phyloP scores from a whole-genome alignment of 2,113 vertebrate species.

The Scomber scombrus region DNA sequence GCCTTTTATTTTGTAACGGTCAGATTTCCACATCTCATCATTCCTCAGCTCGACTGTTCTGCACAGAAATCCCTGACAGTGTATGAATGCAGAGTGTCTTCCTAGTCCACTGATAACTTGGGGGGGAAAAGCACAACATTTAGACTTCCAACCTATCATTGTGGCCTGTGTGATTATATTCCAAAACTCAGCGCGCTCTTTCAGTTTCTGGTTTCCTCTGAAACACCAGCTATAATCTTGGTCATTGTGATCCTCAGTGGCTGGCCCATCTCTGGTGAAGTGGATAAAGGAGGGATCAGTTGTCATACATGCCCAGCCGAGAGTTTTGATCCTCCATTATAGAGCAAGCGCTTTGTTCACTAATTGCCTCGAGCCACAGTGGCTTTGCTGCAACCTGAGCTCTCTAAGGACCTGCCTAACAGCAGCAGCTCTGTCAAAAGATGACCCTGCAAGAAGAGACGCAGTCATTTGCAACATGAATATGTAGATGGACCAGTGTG shows the following conservation, averaged over 20 bases:
- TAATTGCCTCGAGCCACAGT: constrained; percentile 62
- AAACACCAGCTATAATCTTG: constrained; percentile 10
- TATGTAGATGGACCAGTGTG: background rate
- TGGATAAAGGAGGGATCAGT: constrained; percentile 62
- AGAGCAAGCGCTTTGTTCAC: constrained; percentile 73
- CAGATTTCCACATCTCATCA: background rate
- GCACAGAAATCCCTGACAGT: background rate
- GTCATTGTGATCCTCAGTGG: background rate
- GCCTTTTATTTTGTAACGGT: background rate
- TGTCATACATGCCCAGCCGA: constrained; percentile 70
- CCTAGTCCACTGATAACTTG: background rate
- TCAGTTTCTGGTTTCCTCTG: background rate
- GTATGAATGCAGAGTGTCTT: background rate
- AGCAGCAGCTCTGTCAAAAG: background rate
- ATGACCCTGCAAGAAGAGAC: constrained; percentile 9
- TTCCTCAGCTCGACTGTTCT: background rate
- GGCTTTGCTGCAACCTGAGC: constrained; percentile 70
- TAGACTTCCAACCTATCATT: constrained; percentile 9
- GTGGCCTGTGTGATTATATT: background rate
- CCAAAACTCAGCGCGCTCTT: background rate
- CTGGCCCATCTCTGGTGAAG: constrained; percentile 41
- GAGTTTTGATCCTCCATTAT: constrained; percentile 78
- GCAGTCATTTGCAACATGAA: constrained; percentile 34
- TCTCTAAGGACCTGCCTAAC: constrained; percentile 23
- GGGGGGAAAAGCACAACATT: background rate